Percentiles rank a stretch among this genome's conserved stretches.
Conservation (phyloP, 2,888 invertebrate species). For the Ochropleura plecta region DNA sequence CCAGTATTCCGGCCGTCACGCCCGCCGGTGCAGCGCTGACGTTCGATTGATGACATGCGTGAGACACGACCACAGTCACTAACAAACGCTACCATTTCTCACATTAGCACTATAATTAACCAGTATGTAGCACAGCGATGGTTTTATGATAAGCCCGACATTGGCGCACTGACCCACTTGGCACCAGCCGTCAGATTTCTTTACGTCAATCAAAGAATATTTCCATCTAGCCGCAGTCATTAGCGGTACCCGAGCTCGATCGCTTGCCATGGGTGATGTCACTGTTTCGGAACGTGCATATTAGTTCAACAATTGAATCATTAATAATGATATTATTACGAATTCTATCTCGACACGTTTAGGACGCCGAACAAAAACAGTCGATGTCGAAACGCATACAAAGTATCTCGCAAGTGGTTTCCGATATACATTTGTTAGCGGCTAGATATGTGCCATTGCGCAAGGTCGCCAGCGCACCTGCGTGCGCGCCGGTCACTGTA, state of each 20-base stretch:
- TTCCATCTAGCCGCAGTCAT: constrained; percentile 74
- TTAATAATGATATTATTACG: constrained; percentile 63
- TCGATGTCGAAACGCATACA: constrained; percentile 81
- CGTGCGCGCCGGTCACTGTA: constrained; percentile 78
- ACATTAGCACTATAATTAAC: constrained; percentile 77
- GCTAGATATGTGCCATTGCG: constrained; percentile 86
- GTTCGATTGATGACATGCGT: constrained; percentile 82
- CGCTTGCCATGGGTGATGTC: constrained; percentile 79
- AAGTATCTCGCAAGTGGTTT: constrained; percentile 85
- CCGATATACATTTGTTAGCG: constrained; percentile 83
- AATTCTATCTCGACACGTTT: constrained; percentile 76
- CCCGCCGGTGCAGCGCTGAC: constrained; percentile 77
- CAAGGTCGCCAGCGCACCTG: constrained; percentile 87
- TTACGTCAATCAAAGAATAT: constrained; percentile 84
- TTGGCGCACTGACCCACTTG: constrained; percentile 88
- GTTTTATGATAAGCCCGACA: constrained; percentile 85
- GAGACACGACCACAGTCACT: constrained; percentile 70
- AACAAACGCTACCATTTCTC: constrained; percentile 70
- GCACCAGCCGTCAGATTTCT: constrained; percentile 78
- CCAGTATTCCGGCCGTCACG: constrained; percentile 85
- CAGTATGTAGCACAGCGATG: constrained; percentile 67
- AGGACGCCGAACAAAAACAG: constrained; percentile 72
- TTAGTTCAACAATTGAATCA: constrained; percentile 71
- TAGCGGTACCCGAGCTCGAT: constrained; percentile 53
- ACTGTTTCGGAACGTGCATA: constrained; percentile 74